A percentile compares a stretch with the other conserved stretches of the same genome.
These are phyloP conservation scores for Ceratoteleas bidentatus DNA, from an alignment of 1,140 invertebrate species.

Conservation along the genomic window DNA sequence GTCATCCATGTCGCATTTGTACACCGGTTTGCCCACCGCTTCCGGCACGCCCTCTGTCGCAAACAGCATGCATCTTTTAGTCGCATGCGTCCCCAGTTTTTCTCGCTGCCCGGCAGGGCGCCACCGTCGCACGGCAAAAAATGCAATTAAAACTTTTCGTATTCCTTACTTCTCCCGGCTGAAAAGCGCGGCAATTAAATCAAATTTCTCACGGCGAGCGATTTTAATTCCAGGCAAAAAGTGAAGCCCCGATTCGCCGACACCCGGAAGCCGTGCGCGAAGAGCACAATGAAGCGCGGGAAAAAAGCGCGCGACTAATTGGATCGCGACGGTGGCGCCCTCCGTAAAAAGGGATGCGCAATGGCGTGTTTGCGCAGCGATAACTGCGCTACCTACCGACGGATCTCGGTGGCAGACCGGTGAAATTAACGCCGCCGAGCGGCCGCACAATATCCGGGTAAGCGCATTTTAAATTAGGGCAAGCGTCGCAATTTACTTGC, in stretches of 20 bases:
- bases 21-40: conserved; percentile 95
- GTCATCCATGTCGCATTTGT: conserved; percentile 88
- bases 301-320: conserved; percentile 29
- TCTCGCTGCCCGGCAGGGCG: background rate
- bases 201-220: no score
- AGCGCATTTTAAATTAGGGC: conserved; percentile 76
- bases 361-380: conserved; percentile 39
- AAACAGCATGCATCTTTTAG: conserved; percentile 36
- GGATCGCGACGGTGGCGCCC: conserved; percentile 11
- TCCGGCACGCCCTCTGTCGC: conserved; percentile 91
- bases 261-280: no score
- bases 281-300: background rate
- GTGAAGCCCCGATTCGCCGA: no score
- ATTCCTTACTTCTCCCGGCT: no score
- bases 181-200: no score
- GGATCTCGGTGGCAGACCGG: conserved; percentile 70
- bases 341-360: conserved; percentile 21
- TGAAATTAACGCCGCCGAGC: conserved; percentile 71
- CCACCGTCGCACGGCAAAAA: no score
- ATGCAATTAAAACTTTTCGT: no score
- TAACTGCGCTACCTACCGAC: conserved; percentile 73
- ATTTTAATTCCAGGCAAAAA: no score
- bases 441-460: conserved; percentile 74
- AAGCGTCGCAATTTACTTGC: conserved; percentile 77
- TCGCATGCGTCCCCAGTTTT: conserved; percentile 43